Base-by-base conservation (phyloP, 2,113 vertebrate species). In the Pterocles burchelli region DNA sequence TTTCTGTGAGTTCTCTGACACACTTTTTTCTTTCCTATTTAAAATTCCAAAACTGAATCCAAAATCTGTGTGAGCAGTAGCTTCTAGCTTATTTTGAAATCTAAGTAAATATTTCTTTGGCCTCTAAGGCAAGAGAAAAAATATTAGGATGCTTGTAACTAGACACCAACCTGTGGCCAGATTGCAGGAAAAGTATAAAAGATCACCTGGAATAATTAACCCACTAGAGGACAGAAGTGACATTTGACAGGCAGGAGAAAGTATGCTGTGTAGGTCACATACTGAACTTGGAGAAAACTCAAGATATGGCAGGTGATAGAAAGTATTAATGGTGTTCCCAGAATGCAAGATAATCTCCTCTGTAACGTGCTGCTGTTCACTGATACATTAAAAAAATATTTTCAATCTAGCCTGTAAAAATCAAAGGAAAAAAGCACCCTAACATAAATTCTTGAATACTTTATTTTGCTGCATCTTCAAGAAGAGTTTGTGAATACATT, bases 401-500 rank as follows among this genome's bases (percentile, higher is more conserved):
- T 59, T 94, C 80, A 76, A 96, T 91, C 18, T 75, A 72, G 18
- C 43, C 54, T 78, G 28, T 5, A 81, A 70, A 92, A 61, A 52
- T n/a, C 61, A 81, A 84, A 49, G 57, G 17, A 38, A 92, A 73
- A 87, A 82, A 88, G 12, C 57, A 45, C 15, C 36, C 26, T 59
- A 78, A 57, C 3, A 74, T 28, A 89, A 93, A 26, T 41, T 78
- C 45, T 25, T 41, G 57, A 80, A 11, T 51, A 72, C 65, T 75
- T 94, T 71, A 36, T 95, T 88, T 62, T 86, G 59, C 75, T 78
- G 31, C 21, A 68, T 78, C 68, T 97, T 76, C 68, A 94, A 79
- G 65, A 74, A 66, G 82, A 62, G n/a, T 78, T 65, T 68, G 45
- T 43, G 71, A 91, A 90, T 41, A 54, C 8, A 43, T 67, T 41